Evolutionary conservation across 2,113 vertebrate genomes (phyloP), one percentile per base, ranked within the genome.

Genomic region (Rhodinocichla rosea): DNA sequence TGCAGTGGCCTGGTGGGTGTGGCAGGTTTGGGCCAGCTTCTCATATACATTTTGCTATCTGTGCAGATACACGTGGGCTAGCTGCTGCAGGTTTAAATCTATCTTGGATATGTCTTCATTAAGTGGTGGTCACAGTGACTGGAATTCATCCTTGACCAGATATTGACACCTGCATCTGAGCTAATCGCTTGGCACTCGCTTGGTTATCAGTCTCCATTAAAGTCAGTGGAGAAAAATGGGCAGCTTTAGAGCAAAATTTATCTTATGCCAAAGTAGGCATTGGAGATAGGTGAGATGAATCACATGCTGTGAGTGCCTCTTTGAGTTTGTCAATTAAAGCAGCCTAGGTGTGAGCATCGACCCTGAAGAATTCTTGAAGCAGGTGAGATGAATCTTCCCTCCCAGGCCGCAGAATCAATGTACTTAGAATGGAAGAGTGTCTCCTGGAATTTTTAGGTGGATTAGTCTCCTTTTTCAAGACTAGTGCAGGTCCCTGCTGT

Each of bases 81-180:
- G 44, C 17, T 91, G 28, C 45, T 76, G 40, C 32, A 71, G 12
- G 15, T 52, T 82, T 76, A 64, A 79, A 87, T 50, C 12, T 57
- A 0, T 63, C 53, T 83, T 26, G 26, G 37, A 50, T 92, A 69
- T 42, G 28, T 91, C 94, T 94, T 95, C 63, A 59, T 97, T 96
- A 95, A 56, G 27, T 28, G 6, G 14, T 91, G 68, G 53, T 80
- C 82, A 86, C 45, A 57, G 50, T 69, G 75, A 74, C 59, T 83
- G 63, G 75, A 88, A 93, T 92, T 90, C 63, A 93, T 93, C 92
- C 95, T 93, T 96, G 94, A 92, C 71, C 90, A 92, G 83, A 80
- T 44, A 69, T 22, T 92, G 95, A 83, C 59, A 92, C 30, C 67
- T 74, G 67, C 67, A 62, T 80, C 53, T 74, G 63, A 93, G 75